Conservation (phyloP, 2,797 vertebrate species). For the Carapus acus region DNA sequence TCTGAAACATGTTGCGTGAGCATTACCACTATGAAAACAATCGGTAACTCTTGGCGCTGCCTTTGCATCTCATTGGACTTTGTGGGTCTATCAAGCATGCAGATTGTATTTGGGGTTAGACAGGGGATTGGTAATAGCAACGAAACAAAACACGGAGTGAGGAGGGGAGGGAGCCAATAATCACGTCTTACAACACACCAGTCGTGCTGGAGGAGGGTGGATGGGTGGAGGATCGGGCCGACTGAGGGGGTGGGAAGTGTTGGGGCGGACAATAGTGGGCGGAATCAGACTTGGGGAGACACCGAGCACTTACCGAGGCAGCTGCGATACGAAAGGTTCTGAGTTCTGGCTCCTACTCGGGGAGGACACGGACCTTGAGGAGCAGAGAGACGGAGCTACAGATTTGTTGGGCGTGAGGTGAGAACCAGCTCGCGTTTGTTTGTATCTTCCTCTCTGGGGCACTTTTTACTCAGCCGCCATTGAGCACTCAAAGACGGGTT, state of each 20-base stretch:
- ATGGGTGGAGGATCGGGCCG: no score
- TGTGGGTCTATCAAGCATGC: constrained; percentile 20
- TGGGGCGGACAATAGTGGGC: constrained; percentile 56
- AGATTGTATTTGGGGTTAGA: constrained; percentile 36
- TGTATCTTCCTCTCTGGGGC: constrained; percentile 38
- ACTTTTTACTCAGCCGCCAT: no score
- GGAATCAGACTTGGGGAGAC: constrained; percentile 60
- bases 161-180: constrained; percentile 33
- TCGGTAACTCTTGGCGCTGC: constrained; percentile 40
- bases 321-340: constrained; percentile 72
- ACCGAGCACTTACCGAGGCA: constrained; percentile 72
- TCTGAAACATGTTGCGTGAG: constrained; percentile 17
- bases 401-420: constrained; percentile 49
- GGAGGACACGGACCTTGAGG: constrained; percentile 72
- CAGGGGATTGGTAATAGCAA: constrained; percentile 41
- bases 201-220: constrained; percentile 40
- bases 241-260: constrained; percentile 49
- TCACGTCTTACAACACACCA: constrained; percentile 42
- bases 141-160: constrained; percentile 44
- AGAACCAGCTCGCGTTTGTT: constrained; percentile 34
- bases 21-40: constrained; percentile 33
- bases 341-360: constrained; percentile 72
- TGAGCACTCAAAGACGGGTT: no score
- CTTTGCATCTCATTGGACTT: constrained; percentile 30
- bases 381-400: constrained; percentile 71